These are phyloP conservation scores for Drosophila nasuta DNA, from an alignment of 1,140 invertebrate species.

Conservation along the genomic window DNA sequence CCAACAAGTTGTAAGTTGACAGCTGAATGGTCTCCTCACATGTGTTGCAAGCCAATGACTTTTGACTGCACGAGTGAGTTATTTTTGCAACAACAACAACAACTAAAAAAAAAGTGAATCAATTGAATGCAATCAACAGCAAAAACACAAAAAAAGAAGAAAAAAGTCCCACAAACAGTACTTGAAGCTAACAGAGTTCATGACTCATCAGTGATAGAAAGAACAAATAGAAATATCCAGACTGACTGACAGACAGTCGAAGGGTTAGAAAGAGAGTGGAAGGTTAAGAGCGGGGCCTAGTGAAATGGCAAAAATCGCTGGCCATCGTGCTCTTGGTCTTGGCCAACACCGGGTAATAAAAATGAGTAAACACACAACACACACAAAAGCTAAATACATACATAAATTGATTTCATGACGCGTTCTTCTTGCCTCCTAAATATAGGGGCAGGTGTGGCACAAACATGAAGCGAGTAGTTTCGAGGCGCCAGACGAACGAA, in stretches of 20 bases:
- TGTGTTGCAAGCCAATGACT: conserved; percentile 13
- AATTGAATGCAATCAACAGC: conserved; percentile 13
- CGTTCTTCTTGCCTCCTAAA: conserved; percentile 18
- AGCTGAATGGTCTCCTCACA: conserved; percentile 1
- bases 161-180: conserved; percentile 7
- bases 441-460: conserved; percentile 21
- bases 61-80: conserved; percentile 3
- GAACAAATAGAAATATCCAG: conserved; percentile 30
- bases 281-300: conserved; percentile 3
- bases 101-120: conserved; percentile 1
- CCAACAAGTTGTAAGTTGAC: conserved; percentile 19
- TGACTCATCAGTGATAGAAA: conserved; percentile 40
- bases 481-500: neutral
- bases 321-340: conserved; percentile 12
- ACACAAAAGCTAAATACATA: conserved; percentile 60
- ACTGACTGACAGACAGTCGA: neutral
- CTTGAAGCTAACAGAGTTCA: conserved; percentile 16
- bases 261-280: neutral
- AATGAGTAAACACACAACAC: conserved; percentile 32
- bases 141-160: conserved; percentile 1
- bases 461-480: too few species aligned
- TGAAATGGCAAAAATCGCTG: conserved; percentile 50
- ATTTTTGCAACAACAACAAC: conserved; percentile 16
- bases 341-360: conserved; percentile 26
- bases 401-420: conserved; percentile 76